Percentiles rank a stretch among this genome's conserved stretches.
These are phyloP conservation scores for Antheraea mylitta DNA, from an alignment of 1,140 invertebrate species.

Conservation along the genomic window DNA sequence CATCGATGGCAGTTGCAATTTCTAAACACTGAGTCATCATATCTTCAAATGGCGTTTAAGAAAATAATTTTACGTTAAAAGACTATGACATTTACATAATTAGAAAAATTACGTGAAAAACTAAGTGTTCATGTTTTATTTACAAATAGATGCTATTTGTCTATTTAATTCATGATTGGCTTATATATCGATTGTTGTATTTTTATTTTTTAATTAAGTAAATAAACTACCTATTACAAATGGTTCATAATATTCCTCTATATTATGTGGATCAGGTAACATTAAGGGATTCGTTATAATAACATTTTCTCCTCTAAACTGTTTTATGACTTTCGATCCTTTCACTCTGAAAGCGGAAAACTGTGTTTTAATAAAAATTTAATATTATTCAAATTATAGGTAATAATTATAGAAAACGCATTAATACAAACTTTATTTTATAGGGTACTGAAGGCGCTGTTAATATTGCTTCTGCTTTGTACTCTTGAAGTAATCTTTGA, in stretches of 20 bases:
- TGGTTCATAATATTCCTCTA: slow-evolving; percentile 91
- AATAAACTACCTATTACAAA: slow-evolving; percentile 82
- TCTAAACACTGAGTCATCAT: no score
- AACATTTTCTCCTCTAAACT: slow-evolving; percentile 83
- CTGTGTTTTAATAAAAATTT: not conserved
- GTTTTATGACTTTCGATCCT: slow-evolving; percentile 81
- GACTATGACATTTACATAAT: no score
- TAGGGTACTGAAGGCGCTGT: slow-evolving; percentile 98
- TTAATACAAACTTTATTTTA: slow-evolving; percentile 85
- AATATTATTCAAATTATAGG: not conserved
- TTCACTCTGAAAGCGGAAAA: slow-evolving; percentile 61
- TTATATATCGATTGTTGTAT: no score
- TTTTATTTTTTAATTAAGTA: not conserved
- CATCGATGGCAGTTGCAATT: no score
- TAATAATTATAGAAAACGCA: not conserved
- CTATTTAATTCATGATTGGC: no score
- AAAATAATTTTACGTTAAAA: no score
- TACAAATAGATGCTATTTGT: no score
- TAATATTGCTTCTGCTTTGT: slow-evolving; percentile 91
- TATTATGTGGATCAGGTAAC: slow-evolving; percentile 85
- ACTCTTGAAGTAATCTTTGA: slow-evolving; percentile 96
- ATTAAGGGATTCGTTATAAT: slow-evolving; percentile 91
- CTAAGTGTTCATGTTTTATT: no score
- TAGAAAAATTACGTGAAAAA: no score
- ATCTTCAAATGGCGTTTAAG: no score